These are phyloP conservation scores for Aplochiton taeniatus DNA, from an alignment of 2,797 vertebrate species.

Conservation along the genomic window DNA sequence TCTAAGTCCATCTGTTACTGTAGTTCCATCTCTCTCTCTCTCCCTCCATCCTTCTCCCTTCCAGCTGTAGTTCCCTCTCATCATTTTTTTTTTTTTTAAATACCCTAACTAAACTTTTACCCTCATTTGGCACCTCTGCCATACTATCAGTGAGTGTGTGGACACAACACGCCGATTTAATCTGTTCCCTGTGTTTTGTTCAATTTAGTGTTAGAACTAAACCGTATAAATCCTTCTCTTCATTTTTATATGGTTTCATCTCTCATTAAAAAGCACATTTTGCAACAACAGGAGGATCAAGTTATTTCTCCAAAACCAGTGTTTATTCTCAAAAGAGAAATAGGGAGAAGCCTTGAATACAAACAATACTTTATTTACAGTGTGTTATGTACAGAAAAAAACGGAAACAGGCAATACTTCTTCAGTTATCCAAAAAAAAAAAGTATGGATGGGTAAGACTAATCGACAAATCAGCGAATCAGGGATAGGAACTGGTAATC, in stretches of 20 bases:
- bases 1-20: slow-evolving; percentile 71
- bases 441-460: slow-evolving; percentile 15
- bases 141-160: slow-evolving; percentile 1
- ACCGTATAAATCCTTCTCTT: neutral
- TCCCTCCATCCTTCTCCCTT: slow-evolving; percentile 36
- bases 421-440: slow-evolving; percentile 13
- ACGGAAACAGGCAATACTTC: slow-evolving; percentile 13
- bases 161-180: neutral
- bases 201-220: slow-evolving; percentile 4
- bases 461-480: too few relatives aligned
- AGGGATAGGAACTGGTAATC: too few relatives aligned
- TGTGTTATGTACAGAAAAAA: slow-evolving; percentile 66
- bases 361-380: slow-evolving; percentile 79
- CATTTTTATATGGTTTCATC: neutral
- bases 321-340: neutral
- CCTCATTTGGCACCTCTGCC: slow-evolving; percentile 1
- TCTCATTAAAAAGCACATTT: slow-evolving; percentile 28
- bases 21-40: slow-evolving; percentile 37
- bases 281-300: neutral
- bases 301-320: slow-evolving; percentile 24
- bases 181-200: slow-evolving; percentile 3
- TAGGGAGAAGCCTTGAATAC: slow-evolving; percentile 17
- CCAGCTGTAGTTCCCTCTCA: slow-evolving; percentile 19
- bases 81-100: slow-evolving; percentile 10
- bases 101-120: slow-evolving; percentile 16